Evolutionary conservation across 2,797 vertebrate species (phyloP), one percentile per base, ranked within the genome.

Genomic region (Cossypha polioptera): DNA sequence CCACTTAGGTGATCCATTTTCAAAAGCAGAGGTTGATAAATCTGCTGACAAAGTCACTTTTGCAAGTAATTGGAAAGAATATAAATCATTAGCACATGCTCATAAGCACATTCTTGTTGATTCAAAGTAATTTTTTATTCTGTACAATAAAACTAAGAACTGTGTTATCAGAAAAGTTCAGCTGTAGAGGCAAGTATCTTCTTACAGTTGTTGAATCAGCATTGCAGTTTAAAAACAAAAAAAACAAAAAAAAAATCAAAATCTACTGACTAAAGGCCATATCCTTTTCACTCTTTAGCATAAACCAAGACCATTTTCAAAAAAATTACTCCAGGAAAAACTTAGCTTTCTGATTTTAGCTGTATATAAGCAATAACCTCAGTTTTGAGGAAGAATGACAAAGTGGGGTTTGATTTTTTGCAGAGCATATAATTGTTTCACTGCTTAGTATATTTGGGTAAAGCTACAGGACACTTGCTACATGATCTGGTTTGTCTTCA

Each of bases 201-300:
- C 43, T 68, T 58, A 65, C 1, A 15, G 13, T 28, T 68, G 5
- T 55, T 24, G 7, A 88, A 53, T n/a, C 50, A 61, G 1, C 11
- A 51, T 19, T 67, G 10, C 10, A 69, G 17, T 17, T 81, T 8
- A 43, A 68, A 74, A 79, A 53, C 35, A 53, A 40, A 21, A 17
- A 10, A 43, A 43, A 5, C 5, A 15, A 12, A 43, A 43, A 5
- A 5, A 2, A 0, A 6, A 47, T 24, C 12, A 58, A 58, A 83
- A 11, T 17, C 10, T 35, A 7, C 6, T 16, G 16, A 38, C 19
- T 65, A 63, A 75, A 66, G n/a, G 8, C 24, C 14, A 61, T 35
- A 68, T 57, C 17, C 7, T 66, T 68, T 77, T 82, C 20, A 62
- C 31, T 82, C 13, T 59, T 26, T 51, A 22, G 2, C 8, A 50